A percentile compares a stretch with the other conserved stretches of the same genome.
phyloP scores from a whole-genome alignment of 2,113 vertebrate species.

The Tetrax tetrax region DNA sequence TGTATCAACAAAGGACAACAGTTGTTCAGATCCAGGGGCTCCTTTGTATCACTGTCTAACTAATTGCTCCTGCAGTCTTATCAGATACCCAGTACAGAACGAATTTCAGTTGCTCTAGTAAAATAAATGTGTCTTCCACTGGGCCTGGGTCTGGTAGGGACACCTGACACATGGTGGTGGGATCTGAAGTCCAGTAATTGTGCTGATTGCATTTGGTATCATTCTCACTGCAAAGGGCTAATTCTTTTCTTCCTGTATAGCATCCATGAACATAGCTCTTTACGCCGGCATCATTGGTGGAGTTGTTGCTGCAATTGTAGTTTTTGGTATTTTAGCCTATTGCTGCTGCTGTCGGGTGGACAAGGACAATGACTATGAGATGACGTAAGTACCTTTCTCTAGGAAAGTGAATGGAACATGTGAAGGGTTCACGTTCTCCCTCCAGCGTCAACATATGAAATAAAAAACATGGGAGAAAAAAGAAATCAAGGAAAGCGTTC shows the following conservation, averaged over 20 bases:
- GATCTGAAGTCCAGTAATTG: not conserved
- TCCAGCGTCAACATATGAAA: not conserved
- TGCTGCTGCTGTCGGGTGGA: constrained; percentile 79
- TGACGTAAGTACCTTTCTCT: constrained; percentile 67
- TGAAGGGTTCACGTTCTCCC: not conserved
- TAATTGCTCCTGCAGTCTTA: not conserved
- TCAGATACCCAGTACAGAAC: not conserved
- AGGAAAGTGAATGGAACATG: not conserved
- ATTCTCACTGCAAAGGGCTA: not conserved
- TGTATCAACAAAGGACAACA: not conserved
- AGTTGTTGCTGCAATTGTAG: constrained; percentile 70
- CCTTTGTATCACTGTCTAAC: not conserved
- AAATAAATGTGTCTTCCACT: not conserved
- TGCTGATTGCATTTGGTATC: not conserved
- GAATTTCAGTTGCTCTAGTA: not conserved
- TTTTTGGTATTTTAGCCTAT: constrained; percentile 77
- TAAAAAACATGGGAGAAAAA: not conserved
- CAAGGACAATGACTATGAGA: constrained; percentile 24
- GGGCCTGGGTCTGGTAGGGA: not conserved
- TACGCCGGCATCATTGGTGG: constrained; percentile 82
- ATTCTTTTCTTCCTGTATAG: constrained; percentile 64
- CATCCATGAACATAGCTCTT: constrained; percentile 82
- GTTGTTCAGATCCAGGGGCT: not conserved
- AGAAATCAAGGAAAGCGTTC: not conserved
- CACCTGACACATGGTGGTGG: not conserved